Evolutionary conservation across 2,888 invertebrate species (phyloP), one percentile per base, ranked within the genome.

Genomic region (Ligdia adustata): DNA sequence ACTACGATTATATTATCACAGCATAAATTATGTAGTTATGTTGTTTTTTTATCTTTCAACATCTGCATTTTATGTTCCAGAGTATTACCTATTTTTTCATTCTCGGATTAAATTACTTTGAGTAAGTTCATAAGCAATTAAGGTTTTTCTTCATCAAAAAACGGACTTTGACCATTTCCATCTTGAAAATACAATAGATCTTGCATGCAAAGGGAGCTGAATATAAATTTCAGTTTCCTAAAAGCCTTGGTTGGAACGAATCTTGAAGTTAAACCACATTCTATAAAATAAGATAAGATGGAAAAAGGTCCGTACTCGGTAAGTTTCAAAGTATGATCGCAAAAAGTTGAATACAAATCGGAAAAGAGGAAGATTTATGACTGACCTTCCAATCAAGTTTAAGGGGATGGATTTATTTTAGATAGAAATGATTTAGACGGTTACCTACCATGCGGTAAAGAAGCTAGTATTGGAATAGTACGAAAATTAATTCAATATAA

Each of bases 211-310:
- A 22, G 34, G 26, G 26, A 26, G 41, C 9, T 7, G 26, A 37
- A 41, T 37, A 47, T 48, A 48, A 48, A 48, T 42, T 41, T 26
- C 27, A 27, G 27, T 35, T 16, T 38, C 31, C 26, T 9, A 48
- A 42, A 42, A 42, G 28, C 34, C 28, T 24, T 14, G 35, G 34
- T 12, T 33, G 16, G 24, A 41, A 12, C 42, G 6, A 42, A 42
- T 37, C 37, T 37, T 32, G 37, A 49, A 49, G 42, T 49, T 49
- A 37, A 33, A 49, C 48, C 42, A 39, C 42, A 33, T 42, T 38
- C 38, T 49, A 49, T 49, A 49, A 49, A 47, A 7, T n/a, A 42
- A 39, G 48, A 49, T 49, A 49, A 42, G 48, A 49, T 43, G 42
- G 38, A 13, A 42, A 45, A 49, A 43, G 42, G 48, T 33, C 11